Evolutionary conservation across 2,113 vertebrate genomes (phyloP).

Genomic region (Neogale vison): DNA sequence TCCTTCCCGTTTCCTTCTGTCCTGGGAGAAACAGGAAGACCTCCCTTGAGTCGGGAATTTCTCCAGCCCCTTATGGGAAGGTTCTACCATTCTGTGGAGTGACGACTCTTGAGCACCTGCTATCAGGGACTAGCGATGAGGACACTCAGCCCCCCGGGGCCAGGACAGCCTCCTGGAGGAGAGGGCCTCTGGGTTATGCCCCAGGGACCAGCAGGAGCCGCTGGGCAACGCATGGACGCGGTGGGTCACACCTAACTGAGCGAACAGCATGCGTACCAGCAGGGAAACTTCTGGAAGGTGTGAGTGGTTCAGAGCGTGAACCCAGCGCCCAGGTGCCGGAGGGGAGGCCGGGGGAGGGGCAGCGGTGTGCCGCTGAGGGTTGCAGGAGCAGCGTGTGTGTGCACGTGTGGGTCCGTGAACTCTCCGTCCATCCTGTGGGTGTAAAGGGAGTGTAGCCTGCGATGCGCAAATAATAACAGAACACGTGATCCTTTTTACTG

Average conservation of each 20-base stretch:
- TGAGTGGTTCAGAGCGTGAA: accelerated
- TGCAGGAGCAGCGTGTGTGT: accelerated
- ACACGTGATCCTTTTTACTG: accelerated
- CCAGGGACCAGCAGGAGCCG: background rate
- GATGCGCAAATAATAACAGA: background rate
- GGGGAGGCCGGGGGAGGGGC: background rate
- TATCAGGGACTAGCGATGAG: accelerated
- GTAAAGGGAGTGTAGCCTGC: accelerated
- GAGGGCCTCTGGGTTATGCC: accelerated
- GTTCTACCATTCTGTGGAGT: accelerated
- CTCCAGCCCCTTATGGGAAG: background rate
- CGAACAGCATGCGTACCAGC: background rate
- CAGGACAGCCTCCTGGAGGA: background rate
- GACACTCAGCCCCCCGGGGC: background rate
- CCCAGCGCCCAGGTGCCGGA: accelerated
- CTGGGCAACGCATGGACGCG: accelerated
- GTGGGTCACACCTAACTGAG: background rate
- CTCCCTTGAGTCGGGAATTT: too few relatives aligned
- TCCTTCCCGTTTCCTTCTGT: background rate
- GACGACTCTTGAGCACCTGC: background rate
- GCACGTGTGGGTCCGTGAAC: accelerated
- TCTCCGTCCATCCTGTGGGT: background rate
- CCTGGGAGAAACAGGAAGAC: accelerated
- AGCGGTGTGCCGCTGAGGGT: accelerated
- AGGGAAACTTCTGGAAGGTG: background rate